phyloP scores from a whole-genome alignment of 2,888 invertebrate species.

The Eueremaeus valkanovi region DNA sequence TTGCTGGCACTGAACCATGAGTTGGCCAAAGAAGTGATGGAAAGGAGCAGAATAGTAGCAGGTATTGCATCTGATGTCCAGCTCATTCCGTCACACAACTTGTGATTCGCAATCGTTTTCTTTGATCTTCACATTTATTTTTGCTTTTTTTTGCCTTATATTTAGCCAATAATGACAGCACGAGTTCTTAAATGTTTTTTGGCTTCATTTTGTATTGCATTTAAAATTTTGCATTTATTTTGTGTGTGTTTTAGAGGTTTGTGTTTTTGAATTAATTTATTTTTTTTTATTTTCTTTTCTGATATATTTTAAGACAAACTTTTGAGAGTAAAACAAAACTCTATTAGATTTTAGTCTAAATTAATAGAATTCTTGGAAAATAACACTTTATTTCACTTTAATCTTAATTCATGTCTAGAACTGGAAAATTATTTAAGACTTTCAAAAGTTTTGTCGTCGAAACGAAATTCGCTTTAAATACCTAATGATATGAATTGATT shows the following conservation, averaged over 20 bases:
- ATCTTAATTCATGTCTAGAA: not conserved
- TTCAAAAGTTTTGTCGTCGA: conserved; percentile 24
- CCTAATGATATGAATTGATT: not conserved
- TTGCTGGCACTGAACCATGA: conserved; percentile 85
- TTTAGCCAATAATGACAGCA: conserved; percentile 27
- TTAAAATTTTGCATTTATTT: too few relatives aligned
- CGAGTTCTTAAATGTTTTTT: conserved; percentile 15
- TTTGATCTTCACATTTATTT: not conserved
- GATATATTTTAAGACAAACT: conserved; percentile 16
- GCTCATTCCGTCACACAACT: not conserved
- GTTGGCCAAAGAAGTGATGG: conserved; percentile 80
- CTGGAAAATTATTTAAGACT: conserved; percentile 12
- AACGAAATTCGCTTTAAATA: conserved; percentile 5
- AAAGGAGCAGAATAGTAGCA: conserved; percentile 91
- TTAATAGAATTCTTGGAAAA: not conserved
- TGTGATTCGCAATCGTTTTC: not conserved
- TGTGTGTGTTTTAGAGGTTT: conserved; percentile 16
- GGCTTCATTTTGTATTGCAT: not conserved
- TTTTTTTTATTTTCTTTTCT: not conserved
- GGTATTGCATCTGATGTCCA: conserved; percentile 60
- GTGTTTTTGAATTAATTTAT: conserved; percentile 9
- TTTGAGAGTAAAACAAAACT: conserved; percentile 8
- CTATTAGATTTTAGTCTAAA: not conserved
- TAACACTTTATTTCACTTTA: not conserved
- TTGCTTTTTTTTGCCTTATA: not conserved